phyloP scores from a whole-genome alignment of 2,797 vertebrate species.

The Neopelma chrysocephalum region DNA sequence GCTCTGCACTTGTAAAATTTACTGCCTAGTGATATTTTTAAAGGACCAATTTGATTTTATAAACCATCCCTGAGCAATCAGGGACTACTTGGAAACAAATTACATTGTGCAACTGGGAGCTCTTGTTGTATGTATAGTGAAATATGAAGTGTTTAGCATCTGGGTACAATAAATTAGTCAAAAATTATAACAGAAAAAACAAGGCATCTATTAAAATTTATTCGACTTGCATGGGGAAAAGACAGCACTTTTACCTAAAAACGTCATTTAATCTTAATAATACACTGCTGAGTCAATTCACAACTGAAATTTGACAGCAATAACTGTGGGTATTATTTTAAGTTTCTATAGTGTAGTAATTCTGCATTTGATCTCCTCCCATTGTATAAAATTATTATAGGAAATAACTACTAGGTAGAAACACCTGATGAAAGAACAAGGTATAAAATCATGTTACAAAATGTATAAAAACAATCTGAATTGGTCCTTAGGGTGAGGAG shows the following conservation, averaged over 20 bases:
- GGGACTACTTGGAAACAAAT: neutral
- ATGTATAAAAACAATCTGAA: neutral
- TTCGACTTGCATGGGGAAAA: neutral
- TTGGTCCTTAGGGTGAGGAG: neutral
- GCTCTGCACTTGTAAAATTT: neutral
- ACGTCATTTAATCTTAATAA: neutral
- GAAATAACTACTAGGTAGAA: neutral
- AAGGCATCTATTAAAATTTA: neutral
- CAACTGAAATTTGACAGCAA: neutral
- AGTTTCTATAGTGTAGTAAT: neutral
- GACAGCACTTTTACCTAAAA: neutral
- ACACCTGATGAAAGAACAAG: neutral
- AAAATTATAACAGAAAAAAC: neutral
- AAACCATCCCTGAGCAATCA: neutral
- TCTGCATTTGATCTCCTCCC: neutral
- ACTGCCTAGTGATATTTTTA: slow-evolving; percentile 2
- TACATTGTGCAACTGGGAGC: neutral
- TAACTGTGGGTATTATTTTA: neutral
- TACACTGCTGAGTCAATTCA: neutral
- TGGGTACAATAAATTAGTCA: neutral
- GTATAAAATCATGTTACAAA: neutral
- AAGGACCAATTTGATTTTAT: slow-evolving; percentile 13
- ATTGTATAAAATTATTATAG: neutral
- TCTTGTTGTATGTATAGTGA: neutral
- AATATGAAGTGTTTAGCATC: slow-evolving; percentile 5